Evolutionary conservation across 2,113 vertebrate species (phyloP).

Genomic region (Danionella cerebrum): DNA sequence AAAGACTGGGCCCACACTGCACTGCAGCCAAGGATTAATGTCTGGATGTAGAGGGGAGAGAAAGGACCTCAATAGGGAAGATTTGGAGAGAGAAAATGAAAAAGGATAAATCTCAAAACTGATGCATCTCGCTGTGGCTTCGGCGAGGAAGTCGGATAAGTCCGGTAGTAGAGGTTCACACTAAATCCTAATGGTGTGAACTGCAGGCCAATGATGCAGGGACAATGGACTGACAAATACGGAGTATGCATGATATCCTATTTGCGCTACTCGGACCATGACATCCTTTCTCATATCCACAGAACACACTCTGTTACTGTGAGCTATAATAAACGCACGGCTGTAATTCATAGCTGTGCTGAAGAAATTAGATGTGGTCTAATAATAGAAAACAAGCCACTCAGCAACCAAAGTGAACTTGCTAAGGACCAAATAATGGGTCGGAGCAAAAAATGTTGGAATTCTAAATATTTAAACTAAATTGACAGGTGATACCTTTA

Average conservation of each 20-base stretch:
- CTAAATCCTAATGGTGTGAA: slow-evolving; percentile 48
- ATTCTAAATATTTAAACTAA: too few relatives aligned
- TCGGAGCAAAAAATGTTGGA: too few relatives aligned
- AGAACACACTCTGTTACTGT: background rate
- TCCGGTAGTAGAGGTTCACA: slow-evolving; percentile 51
- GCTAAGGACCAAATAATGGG: background rate
- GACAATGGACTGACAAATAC: slow-evolving; percentile 27
- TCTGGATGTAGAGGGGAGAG: background rate
- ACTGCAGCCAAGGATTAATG: slow-evolving; percentile 27
- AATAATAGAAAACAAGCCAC: background rate
- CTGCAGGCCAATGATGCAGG: slow-evolving; percentile 23
- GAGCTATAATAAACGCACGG: too few relatives aligned
- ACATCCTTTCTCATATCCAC: slow-evolving; percentile 1
- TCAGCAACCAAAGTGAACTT: background rate
- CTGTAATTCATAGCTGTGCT: slow-evolving; percentile 10
- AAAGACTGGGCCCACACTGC: slow-evolving; percentile 27
- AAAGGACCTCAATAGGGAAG: background rate
- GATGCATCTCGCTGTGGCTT: slow-evolving; percentile 42
- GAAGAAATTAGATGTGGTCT: background rate
- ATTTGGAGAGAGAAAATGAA: slow-evolving; percentile 10
- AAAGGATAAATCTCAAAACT: slow-evolving; percentile 31
- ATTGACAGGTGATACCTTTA: too few relatives aligned
- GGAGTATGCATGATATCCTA: slow-evolving; percentile 29
- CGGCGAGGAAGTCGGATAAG: slow-evolving; percentile 56
- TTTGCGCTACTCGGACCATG: slow-evolving; percentile 5